Base-by-base conservation (phyloP, 2,113 vertebrate genomes). In the Amia ocellicauda region DNA sequence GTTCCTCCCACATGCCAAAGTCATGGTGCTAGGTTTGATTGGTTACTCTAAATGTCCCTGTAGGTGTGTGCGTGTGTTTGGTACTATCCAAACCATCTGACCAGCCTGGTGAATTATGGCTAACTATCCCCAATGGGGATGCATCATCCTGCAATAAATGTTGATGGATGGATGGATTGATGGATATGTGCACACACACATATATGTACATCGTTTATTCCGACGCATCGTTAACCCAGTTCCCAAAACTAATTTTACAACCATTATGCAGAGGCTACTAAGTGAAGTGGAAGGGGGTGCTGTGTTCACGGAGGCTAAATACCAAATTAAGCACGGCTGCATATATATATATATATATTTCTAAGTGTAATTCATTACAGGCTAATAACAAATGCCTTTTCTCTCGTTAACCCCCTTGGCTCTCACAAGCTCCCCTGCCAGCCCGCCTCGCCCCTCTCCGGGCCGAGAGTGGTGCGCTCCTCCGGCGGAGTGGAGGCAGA, bases 191-290 rank as follows among this genome's bases (percentile, higher is more conserved):
- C 56, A 36, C 54, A 11, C 54, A 28, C 20, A 28, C 26, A 31
- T 24, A 31, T 31, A 58, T 29, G 29, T 58, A 58, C 28, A 31
- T 14, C 26, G 16, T n/a, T 16, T 31, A 56, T 58, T 23, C n/a
- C 40, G 73, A 76, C 64, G 77, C 71, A 74, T 70, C 73, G 47
- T 57, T 31, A 26, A 67, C 69, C 64, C 67, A 53, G 27, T 68
- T 71, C 63, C 28, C 9, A 41, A 17, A 31, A 56, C 28, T 40
- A 16, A 40, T 22, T 17, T 63, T 53, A 55, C 50, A 26, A 51
- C 36, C 55, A 40, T 36, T 16, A 45, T 40, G 55, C 9, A 24
- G 24, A 28, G 14, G 10, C 40, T 40, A 47, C 40, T 55, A 55
- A 56, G 51, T 54, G 13, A 27, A 10, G 14, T 27, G 7, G 13